Base-by-base conservation (phyloP, 2,113 vertebrate genomes). In the Oostethus manadensis region DNA sequence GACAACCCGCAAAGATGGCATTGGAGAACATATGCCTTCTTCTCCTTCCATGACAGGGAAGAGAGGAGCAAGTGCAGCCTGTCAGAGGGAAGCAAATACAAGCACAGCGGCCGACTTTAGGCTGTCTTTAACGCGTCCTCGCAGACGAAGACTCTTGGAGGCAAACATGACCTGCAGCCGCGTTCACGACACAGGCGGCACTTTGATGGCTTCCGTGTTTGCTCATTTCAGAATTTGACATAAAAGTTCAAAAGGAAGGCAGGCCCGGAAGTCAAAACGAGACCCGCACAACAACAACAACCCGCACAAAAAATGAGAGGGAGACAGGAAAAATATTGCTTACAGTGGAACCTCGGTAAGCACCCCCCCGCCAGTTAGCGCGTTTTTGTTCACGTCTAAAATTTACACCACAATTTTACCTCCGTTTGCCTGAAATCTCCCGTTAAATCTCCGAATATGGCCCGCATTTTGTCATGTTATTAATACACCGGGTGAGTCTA, bases 71-170 rank as follows among this genome's bases (percentile, higher is more conserved):
- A 68, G 23, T 7, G 29, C 29, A 7, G 29, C 29, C 29, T 8
- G 7, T 33, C 29, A 33, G 7, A 33, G 23, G 62, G 67, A 84
- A 81, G 70, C 51, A 82, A 80, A 81, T 80, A 73, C 38, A 44
- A 51, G 63, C 60, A 66, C 68, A 62, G 65, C n/a, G 67, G 65
- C 71, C 77, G 63, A 79, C 73, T 84, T 78, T 66, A 81, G 77
- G 78, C 76, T 82, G 59, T 73, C 61, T 69, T 45, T 62, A 73
- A 70, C 64, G 67, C 40, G 66, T 47, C 26, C 29, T 18, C 51
- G n/a, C 60, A 48, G 62, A 22, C 44, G 15, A 6, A 35, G 45
- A 62, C 53, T 22, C 29, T 60, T 48, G 16, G 20, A 59, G 51
- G 50, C 22, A 64, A 29, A 8, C 16, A 1, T 26, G 4, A 57